Percentiles rank a stretch among this genome's conserved stretches.
Evolutionary conservation across 2,113 vertebrate species (phyloP).

Genomic region (Hippocampus barbouri): DNA sequence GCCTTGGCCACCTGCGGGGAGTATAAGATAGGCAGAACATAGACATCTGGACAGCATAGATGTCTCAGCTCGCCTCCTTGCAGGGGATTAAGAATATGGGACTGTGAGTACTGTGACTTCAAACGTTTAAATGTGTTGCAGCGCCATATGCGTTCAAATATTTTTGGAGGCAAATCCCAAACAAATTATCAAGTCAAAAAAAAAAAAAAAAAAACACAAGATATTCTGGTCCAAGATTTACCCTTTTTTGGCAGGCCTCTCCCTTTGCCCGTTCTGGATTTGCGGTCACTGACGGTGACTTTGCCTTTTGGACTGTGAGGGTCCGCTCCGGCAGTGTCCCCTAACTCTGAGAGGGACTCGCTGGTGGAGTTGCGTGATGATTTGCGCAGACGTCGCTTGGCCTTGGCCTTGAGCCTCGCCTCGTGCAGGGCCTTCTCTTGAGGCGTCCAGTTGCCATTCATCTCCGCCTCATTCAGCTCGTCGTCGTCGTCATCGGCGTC

Average conservation of each 20-base stretch:
- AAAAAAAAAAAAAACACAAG: not conserved
- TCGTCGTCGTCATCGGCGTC: slow-evolving; percentile 64
- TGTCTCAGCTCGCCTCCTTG: too few relatives aligned
- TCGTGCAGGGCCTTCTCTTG: slow-evolving; percentile 83
- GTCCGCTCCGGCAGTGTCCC: slow-evolving; percentile 58
- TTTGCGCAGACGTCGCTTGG: slow-evolving; percentile 78
- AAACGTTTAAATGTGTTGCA: too few relatives aligned
- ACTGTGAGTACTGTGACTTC: too few relatives aligned
- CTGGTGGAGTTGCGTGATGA: slow-evolving; percentile 78
- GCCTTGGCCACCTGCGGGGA: too few relatives aligned
- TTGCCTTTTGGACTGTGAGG: slow-evolving; percentile 76
- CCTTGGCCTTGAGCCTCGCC: slow-evolving; percentile 80
- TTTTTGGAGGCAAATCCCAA: not conserved
- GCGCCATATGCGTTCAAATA: too few relatives aligned
- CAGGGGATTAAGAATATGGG: too few relatives aligned
- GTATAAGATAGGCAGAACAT: too few relatives aligned
- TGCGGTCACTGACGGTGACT: slow-evolving; percentile 69
- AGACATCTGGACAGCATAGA: too few relatives aligned
- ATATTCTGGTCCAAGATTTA: slow-evolving; percentile 22
- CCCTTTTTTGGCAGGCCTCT: slow-evolving; percentile 86
- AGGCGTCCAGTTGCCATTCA: slow-evolving; percentile 76
- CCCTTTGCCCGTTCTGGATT: slow-evolving; percentile 81
- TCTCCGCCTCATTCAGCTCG: slow-evolving; percentile 62
- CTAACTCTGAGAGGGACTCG: slow-evolving; percentile 71
- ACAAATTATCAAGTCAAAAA: not conserved